Percentiles rank a stretch among this genome's conserved stretches.
phyloP scores from a whole-genome alignment of 2,888 invertebrate genomes.

The Sabatieria punctata region DNA sequence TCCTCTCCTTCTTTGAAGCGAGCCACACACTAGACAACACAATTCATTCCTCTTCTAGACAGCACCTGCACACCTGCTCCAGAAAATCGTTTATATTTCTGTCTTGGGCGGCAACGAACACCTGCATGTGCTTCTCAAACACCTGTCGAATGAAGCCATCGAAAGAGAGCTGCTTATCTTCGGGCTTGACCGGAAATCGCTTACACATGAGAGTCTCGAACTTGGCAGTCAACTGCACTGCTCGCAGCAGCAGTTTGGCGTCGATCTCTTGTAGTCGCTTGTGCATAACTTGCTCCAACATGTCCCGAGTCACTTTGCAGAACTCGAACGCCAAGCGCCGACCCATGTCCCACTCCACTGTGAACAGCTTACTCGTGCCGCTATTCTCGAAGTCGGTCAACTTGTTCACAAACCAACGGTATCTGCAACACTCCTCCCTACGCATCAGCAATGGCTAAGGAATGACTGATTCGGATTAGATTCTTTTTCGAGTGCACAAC shows the following conservation, averaged over 20 bases:
- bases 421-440: no score
- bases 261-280: slow-evolving; percentile 64
- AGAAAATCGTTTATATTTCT: slow-evolving; percentile 37
- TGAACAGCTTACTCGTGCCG: slow-evolving; percentile 68
- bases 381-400: slow-evolving; percentile 83
- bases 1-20: slow-evolving; percentile 38
- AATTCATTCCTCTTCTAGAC: no score
- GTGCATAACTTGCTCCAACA: slow-evolving; percentile 63
- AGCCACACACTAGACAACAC: no score
- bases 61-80: no score
- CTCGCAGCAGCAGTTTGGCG: slow-evolving; percentile 75
- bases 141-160: slow-evolving; percentile 47
- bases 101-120: slow-evolving; percentile 87
- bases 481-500: no score
- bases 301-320: slow-evolving; percentile 37
- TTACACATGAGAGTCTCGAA: slow-evolving; percentile 80
- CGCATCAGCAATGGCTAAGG: no score
- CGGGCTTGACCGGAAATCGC: slow-evolving; percentile 55
- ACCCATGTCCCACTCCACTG: slow-evolving; percentile 78
- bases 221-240: slow-evolving; percentile 79
- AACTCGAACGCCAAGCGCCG: slow-evolving; percentile 56
- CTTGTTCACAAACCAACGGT: slow-evolving; percentile 84
- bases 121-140: slow-evolving; percentile 81
- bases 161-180: slow-evolving; percentile 21
- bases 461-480: no score